Evolutionary conservation across 2,797 vertebrate species (phyloP).

Genomic region (Siniperca obscura): DNA sequence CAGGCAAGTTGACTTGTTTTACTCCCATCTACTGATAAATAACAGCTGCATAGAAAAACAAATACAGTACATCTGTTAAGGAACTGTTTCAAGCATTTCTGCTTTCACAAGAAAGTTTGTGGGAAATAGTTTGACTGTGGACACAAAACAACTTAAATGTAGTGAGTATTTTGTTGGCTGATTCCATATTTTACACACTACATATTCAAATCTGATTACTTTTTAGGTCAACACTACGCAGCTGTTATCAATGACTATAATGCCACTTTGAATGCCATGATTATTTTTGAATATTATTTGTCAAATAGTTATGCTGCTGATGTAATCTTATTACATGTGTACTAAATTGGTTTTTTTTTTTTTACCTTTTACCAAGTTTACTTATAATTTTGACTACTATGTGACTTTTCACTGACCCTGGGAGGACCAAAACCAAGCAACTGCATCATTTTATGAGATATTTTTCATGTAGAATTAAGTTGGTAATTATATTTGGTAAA

Average conservation of each 20-base stretch:
- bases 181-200: neutral
- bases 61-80: constrained; percentile 49
- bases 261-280: neutral
- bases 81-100: constrained; percentile 21
- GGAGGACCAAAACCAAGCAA: neutral
- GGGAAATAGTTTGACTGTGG: constrained; percentile 33
- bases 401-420: neutral
- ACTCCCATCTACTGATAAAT: constrained; percentile 63
- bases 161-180: neutral
- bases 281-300: neutral
- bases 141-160: neutral
- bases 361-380: neutral
- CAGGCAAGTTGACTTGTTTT: constrained; percentile 51
- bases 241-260: constrained; percentile 1
- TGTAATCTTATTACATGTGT: neutral
- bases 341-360: neutral
- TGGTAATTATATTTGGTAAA: neutral
- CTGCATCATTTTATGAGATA: neutral
- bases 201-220: constrained; percentile 4
- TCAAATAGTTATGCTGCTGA: neutral
- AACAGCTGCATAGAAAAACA: constrained; percentile 66
- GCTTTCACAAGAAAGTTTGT: constrained; percentile 19
- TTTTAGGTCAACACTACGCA: neutral
- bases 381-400: neutral
- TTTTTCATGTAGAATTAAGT: neutral